A percentile compares a stretch with the other conserved stretches of the same genome.
phyloP scores from a whole-genome alignment of 2,888 invertebrate genomes.

The Anthrax anthrax region DNA sequence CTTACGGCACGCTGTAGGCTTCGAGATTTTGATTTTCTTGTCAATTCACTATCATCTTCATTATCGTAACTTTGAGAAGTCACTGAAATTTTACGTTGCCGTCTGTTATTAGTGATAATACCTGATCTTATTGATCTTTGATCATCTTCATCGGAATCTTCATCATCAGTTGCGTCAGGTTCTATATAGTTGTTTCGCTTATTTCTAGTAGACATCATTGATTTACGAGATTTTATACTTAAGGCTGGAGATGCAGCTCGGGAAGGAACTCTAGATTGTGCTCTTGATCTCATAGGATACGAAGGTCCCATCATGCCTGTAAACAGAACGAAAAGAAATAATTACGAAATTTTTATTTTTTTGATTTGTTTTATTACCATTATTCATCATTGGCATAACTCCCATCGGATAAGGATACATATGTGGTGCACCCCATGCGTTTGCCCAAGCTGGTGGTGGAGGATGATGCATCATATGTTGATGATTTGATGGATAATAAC shows the following conservation, averaged over 20 bases:
- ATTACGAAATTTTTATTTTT: background rate
- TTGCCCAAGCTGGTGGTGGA: slow-evolving; percentile 21
- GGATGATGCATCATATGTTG: slow-evolving; percentile 30
- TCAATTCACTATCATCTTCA: slow-evolving; percentile 19
- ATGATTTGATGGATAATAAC: slow-evolving; percentile 21
- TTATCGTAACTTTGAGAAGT: slow-evolving; percentile 25
- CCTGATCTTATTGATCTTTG: slow-evolving; percentile 30
- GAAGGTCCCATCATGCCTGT: slow-evolving; percentile 11
- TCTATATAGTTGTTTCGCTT: slow-evolving; percentile 34
- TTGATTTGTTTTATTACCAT: slow-evolving; percentile 18
- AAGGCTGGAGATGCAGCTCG: slow-evolving; percentile 53
- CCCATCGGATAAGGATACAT: slow-evolving; percentile 26
- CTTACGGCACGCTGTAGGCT: slow-evolving; percentile 15
- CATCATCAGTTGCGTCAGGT: slow-evolving; percentile 41
- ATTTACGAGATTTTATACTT: slow-evolving; percentile 55
- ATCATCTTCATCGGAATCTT: slow-evolving; percentile 46
- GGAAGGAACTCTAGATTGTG: slow-evolving; percentile 45
- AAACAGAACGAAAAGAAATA: too few species aligned
- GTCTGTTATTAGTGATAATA: slow-evolving; percentile 18
- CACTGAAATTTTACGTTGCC: slow-evolving; percentile 24
- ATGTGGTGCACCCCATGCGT: slow-evolving; percentile 17
- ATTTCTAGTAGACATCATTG: slow-evolving; percentile 43
- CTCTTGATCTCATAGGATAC: slow-evolving; percentile 32
- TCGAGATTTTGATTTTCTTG: slow-evolving; percentile 16
- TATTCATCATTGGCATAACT: slow-evolving; percentile 35